These are phyloP conservation scores for Phaethon lepturus DNA, from an alignment of 2,113 vertebrate genomes.

Conservation along the genomic window DNA sequence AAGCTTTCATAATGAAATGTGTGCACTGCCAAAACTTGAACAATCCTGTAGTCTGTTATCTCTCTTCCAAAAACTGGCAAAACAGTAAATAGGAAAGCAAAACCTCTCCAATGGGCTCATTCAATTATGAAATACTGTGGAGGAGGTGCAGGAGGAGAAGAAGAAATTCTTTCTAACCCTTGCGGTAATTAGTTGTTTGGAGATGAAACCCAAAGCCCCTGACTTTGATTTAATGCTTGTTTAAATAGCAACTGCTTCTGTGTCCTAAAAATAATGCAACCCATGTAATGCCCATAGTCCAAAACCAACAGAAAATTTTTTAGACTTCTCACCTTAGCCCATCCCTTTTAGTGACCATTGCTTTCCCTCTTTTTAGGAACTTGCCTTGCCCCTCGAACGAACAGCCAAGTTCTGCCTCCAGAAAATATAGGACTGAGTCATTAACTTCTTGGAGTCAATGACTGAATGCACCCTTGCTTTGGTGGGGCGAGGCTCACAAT, in stretches of 20 bases:
- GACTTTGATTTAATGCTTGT: neutral
- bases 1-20: neutral
- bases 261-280: neutral
- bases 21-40: neutral
- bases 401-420: neutral
- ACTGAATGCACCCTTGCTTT: neutral
- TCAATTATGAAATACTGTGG: constrained; percentile 29
- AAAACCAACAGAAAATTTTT: neutral
- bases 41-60: neutral
- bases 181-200: neutral
- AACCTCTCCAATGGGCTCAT: neutral
- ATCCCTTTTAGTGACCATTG: neutral
- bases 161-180: neutral
- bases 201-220: neutral
- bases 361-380: neutral
- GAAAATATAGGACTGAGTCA: neutral
- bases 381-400: neutral
- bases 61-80: neutral
- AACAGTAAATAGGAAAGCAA: neutral
- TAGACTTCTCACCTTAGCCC: neutral
- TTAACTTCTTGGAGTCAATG: constrained; percentile 3
- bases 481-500: neutral
- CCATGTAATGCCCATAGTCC: neutral
- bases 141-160: neutral
- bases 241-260: constrained; percentile 16